Percentiles rank a stretch among this genome's conserved stretches.
phyloP scores from a whole-genome alignment of 2,888 invertebrate genomes.

The Cantharis lateralis region DNA sequence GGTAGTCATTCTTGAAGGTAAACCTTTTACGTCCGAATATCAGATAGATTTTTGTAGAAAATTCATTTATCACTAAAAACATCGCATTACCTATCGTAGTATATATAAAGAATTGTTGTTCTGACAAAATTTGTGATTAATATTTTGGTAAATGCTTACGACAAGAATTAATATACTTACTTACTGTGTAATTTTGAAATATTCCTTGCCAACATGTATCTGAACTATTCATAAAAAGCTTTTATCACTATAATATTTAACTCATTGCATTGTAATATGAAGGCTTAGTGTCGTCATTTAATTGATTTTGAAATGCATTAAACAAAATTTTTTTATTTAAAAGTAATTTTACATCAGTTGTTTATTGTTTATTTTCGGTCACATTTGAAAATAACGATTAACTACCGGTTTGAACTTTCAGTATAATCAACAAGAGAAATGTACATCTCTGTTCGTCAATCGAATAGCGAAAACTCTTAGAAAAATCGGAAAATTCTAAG shows the following conservation, averaged over 20 bases:
- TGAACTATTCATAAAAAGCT: not conserved
- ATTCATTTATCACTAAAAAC: constrained; percentile 22
- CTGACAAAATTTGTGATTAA: not conserved
- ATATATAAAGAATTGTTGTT: not conserved
- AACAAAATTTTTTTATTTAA: too few species aligned
- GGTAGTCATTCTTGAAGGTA: constrained; percentile 35
- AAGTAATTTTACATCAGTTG: too few species aligned
- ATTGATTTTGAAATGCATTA: not conserved
- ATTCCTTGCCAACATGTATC: not conserved
- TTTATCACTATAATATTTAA: not conserved
- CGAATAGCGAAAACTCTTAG: too few species aligned
- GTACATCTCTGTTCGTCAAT: too few species aligned
- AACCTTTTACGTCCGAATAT: constrained; percentile 23
- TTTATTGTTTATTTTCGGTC: too few species aligned
- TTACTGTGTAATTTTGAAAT: not conserved
- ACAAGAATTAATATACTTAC: not conserved
- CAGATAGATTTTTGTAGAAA: constrained; percentile 24
- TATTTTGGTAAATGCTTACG: not conserved
- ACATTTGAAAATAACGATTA: too few species aligned
- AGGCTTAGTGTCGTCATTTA: constrained; percentile 5
- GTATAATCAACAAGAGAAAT: too few species aligned
- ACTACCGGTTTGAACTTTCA: too few species aligned
- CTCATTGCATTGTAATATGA: not conserved
- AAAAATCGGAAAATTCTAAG: not conserved
- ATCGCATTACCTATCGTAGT: not conserved